Evolutionary conservation across 2,888 invertebrate genomes (phyloP), one percentile per base, ranked within the genome.

Genomic region (Macrophya annulata): DNA sequence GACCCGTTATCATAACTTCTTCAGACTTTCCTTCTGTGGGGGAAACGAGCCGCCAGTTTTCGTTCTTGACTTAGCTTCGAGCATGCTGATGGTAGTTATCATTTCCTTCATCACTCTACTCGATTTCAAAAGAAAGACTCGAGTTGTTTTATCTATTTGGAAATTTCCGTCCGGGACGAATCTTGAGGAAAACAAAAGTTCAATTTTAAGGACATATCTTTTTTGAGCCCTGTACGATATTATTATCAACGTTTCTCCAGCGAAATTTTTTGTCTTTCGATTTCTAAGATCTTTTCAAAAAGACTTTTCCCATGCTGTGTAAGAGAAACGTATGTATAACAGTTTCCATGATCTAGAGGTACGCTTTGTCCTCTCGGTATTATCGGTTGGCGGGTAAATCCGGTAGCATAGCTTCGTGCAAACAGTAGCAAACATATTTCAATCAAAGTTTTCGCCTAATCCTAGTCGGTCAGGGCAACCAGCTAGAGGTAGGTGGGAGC

Each of bases 341-440:
- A 37, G 25, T 71, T 17, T 71, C 31, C 17, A 40, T 37, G 55
- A 77, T 37, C 31, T 31, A 77, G 76, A 76, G 25, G 31, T 77
- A 17, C 77, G 12, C 37, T 55, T 55, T 77, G 77, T 55, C 51
- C 77, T 15, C 31, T 77, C 55, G 77, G 51, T 55, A 31, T 77
- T 77, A 77, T 77, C 55, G 77, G 77, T 55, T 31, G 17, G 51
- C 55, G 77, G 55, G 51, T 62, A 71, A 81, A 83, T 83, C 68
- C 83, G 48, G 31, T 68, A 45, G 68, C 68, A 25, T 43, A 71
- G 83, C 68, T 71, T 48, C 71, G 65, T 45, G 90, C 90, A 90
- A 91, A 91, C 91, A 91, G 88, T 88, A 88, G 89, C 88, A 89
- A 91, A 91, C 90, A 90, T 91, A 91, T 91, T 91, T 91, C 91